Evolutionary conservation across 2,113 vertebrate genomes (phyloP).

Genomic region (Nyctereutes procyonoides): DNA sequence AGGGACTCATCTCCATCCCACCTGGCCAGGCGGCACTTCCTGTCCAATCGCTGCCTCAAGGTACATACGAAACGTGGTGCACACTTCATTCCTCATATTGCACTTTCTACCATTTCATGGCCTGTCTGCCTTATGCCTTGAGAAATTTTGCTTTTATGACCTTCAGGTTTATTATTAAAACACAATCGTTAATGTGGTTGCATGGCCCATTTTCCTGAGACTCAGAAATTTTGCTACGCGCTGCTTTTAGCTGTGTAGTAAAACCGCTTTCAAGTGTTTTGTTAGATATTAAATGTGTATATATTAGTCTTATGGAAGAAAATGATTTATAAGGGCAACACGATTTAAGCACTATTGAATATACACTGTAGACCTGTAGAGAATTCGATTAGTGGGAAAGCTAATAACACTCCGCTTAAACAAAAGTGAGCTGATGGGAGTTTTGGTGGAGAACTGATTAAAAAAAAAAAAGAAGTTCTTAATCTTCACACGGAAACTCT

Average conservation of each 20-base stretch:
- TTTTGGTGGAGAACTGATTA: not conserved
- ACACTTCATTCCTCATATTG: not conserved
- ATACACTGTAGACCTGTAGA: constrained; percentile 58
- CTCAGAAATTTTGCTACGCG: constrained; percentile 44
- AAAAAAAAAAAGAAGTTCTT: constrained; percentile 27
- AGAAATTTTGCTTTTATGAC: constrained; percentile 19
- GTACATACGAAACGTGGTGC: constrained; percentile 84
- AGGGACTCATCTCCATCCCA: constrained; percentile 98
- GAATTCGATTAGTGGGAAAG: constrained; percentile 55
- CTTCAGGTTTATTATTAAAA: constrained; percentile 54
- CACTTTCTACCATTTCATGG: not conserved
- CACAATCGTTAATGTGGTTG: not conserved
- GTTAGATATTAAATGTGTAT: constrained; percentile 14
- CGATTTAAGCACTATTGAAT: constrained; percentile 70
- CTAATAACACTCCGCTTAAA: constrained; percentile 61
- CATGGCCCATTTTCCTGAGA: constrained; percentile 51
- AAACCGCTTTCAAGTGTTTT: constrained; percentile 54
- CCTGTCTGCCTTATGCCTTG: not conserved
- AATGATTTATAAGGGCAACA: constrained; percentile 62
- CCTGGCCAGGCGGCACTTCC: constrained; percentile 97
- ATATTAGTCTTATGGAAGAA: constrained; percentile 68
- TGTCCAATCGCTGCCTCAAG: constrained; percentile 96
- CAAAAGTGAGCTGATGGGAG: constrained; percentile 47
- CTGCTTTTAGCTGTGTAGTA: constrained; percentile 45
- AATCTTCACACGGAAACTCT: not conserved